phyloP scores from a whole-genome alignment of 2,888 invertebrate genomes.

The Imbricaverruca yamaguchii region DNA sequence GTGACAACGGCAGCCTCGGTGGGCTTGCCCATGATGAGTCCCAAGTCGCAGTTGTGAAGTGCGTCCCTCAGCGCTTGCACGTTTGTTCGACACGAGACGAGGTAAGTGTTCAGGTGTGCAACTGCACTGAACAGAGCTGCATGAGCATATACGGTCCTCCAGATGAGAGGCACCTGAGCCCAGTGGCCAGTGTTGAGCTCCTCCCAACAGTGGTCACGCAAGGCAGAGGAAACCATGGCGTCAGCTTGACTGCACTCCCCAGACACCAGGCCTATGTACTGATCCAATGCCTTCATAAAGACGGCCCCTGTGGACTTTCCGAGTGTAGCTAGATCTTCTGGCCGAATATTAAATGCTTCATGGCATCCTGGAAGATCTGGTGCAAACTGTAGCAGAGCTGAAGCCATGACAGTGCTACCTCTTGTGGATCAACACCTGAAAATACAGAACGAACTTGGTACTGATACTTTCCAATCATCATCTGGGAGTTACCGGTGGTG shows the following conservation, averaged over 20 bases:
- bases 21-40: constrained; percentile 65
- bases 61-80: constrained; percentile 38
- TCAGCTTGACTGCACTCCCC: background rate
- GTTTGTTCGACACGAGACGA: constrained; percentile 4
- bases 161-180: constrained; percentile 63
- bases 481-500: too few relatives aligned
- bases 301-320: background rate
- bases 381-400: background rate
- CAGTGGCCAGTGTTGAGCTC: constrained; percentile 80
- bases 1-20: constrained; percentile 41
- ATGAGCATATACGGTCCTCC: constrained; percentile 57
- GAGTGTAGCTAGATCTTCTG: too few relatives aligned
- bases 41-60: constrained; percentile 59
- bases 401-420: background rate
- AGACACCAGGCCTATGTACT: background rate
- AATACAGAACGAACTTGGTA: too few relatives aligned
- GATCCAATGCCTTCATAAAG: background rate
- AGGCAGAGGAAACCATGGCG: constrained; percentile 36
- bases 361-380: background rate
- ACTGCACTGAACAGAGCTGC: constrained; percentile 55
- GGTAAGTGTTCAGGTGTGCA: background rate
- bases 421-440: too few relatives aligned
- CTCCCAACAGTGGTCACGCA: constrained; percentile 54
- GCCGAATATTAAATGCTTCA: too few relatives aligned
- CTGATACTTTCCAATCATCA: too few relatives aligned